A percentile compares a stretch with the other conserved stretches of the same genome.
phyloP scores from a whole-genome alignment of 2,797 vertebrate genomes.

The Cygnus olor region DNA sequence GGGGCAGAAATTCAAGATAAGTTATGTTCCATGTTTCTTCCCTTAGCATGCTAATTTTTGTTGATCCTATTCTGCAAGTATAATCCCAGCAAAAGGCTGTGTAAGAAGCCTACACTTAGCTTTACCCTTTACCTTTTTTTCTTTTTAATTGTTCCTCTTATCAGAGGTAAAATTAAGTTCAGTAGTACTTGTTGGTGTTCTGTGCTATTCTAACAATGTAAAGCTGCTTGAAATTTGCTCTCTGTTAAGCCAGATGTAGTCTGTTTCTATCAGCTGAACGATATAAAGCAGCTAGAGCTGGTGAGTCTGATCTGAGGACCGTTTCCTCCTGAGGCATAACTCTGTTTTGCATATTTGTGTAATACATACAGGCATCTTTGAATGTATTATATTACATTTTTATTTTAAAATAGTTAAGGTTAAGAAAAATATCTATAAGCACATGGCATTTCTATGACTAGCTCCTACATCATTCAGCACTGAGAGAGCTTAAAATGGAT shows the following conservation, averaged over 20 bases:
- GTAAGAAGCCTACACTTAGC: not conserved
- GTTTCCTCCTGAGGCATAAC: not conserved
- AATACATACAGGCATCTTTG: not conserved
- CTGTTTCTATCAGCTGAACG: not conserved
- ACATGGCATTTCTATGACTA: not conserved
- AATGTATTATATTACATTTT: not conserved
- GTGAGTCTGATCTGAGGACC: not conserved
- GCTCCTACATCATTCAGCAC: not conserved
- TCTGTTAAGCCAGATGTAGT: not conserved
- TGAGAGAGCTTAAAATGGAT: not conserved
- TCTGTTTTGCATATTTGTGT: not conserved
- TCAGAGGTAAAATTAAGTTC: not conserved
- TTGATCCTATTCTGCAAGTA: not conserved
- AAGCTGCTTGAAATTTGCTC: constrained; percentile 21
- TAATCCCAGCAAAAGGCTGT: not conserved
- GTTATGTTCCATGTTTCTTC: not conserved
- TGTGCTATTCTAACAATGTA: not conserved
- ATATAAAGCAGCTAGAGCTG: not conserved
- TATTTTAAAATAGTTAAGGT: not conserved
- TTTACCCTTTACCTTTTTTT: not conserved
- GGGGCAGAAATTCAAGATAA: not conserved
- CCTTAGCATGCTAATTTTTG: not conserved
- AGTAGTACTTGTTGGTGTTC: not conserved
- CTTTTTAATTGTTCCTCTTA: not conserved
- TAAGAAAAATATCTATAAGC: not conserved